Percentiles rank a stretch among this genome's conserved stretches.
Evolutionary conservation across 2,113 vertebrate genomes (phyloP).

Genomic region (Cephalophus harveyi): DNA sequence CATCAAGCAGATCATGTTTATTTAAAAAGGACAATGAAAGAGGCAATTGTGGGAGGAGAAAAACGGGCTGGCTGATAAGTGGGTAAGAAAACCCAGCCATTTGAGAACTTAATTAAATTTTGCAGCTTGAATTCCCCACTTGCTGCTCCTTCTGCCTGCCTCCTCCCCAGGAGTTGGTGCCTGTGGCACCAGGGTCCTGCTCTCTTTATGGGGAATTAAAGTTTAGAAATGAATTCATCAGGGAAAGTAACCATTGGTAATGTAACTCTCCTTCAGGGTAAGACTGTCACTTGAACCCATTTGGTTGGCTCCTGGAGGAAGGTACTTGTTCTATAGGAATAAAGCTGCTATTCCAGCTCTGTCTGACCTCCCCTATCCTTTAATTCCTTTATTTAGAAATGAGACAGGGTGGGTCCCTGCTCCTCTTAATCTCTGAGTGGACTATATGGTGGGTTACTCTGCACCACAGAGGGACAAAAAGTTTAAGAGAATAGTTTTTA

Average conservation of each 20-base stretch:
- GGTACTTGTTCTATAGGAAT: not conserved
- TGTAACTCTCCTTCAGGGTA: not conserved
- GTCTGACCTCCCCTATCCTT: rapidly evolving
- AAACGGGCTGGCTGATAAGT: not conserved
- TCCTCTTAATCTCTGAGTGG: not conserved
- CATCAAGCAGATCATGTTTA: not conserved
- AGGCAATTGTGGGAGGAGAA: not conserved
- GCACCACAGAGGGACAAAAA: not conserved
- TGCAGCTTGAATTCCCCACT: not conserved
- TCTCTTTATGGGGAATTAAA: not conserved
- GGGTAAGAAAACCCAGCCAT: not conserved
- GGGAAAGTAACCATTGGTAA: not conserved
- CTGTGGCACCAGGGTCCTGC: not conserved
- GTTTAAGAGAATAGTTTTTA: not conserved
- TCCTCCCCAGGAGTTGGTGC: not conserved
- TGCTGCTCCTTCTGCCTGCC: not conserved
- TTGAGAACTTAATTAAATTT: not conserved
- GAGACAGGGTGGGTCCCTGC: not conserved
- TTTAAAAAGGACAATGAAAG: not conserved
- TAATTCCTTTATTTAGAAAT: not conserved
- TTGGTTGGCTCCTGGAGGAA: not conserved
- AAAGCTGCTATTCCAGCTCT: not conserved
- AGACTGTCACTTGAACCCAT: not conserved
- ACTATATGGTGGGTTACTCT: not conserved
- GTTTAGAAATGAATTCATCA: not conserved